Base-by-base conservation (phyloP, 30 jellyfish, hydroid and myxozoan species). In the Cassiopea xamachana region DNA sequence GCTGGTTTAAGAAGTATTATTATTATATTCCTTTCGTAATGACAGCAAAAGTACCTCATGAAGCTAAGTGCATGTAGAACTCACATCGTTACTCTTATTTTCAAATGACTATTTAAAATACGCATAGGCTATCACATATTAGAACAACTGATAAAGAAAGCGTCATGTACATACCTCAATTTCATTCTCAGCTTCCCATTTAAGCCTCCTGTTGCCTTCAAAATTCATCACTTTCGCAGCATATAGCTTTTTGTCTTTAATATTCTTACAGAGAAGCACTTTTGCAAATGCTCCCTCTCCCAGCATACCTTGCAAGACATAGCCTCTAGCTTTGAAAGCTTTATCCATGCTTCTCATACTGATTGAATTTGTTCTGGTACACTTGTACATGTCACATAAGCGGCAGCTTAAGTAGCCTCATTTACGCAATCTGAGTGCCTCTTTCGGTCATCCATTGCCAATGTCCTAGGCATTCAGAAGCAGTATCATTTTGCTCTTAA, bases 121-220 rank as follows among this genome's bases (percentile, higher is more conserved):
- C 39, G 39, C 39, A 27, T 27, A 27, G 39, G 39, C 39, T 27
- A 27, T 27, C 39, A 27, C 39, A 27, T 27, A 27, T 27, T 27
- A 27, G 39, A 27, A 27, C 39, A 55, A 55, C 64, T 27, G 51
- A 12, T 6, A 4, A 48, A 10, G 87, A 16, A 79, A 79, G 2
- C 5, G 8, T 17, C 6, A 4, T 14, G 27, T 18, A 8, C 87
- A 1, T 79, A 95, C 99, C 97, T 95, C 99, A 16, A 95, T 87
- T 88, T 95, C 99, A 84, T 95, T 95, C 86, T 95, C 99, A 13
- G 98, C 94, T 87, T 95, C 96, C 95, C 95, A 87, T 71, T 92
- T 91, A 69, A 91, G 89, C 46, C 96, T 80, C 19, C 91, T 81
- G 69, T 95, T 94, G 9, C 86, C 91, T 44, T 73, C 91, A 62